Evolutionary conservation across 2,888 invertebrate genomes (phyloP).

Genomic region (Cheilosia urbana): DNA sequence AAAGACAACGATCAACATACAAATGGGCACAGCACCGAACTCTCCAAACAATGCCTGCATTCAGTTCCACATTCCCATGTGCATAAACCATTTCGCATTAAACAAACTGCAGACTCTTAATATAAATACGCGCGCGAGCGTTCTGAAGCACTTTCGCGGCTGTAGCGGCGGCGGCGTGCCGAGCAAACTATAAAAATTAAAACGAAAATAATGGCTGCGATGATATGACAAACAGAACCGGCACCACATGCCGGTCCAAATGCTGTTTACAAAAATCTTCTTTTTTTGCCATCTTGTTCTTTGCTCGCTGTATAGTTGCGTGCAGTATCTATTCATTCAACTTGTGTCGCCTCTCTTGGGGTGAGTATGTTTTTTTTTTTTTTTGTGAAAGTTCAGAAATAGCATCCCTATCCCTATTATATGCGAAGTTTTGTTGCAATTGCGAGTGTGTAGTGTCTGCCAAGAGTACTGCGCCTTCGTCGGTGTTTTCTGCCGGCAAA

Average conservation of each 20-base stretch:
- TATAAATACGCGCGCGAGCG: slow-evolving; percentile 64
- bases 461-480: slow-evolving; percentile 48
- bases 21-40: slow-evolving; percentile 7
- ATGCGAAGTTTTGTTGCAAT: background rate
- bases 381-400: slow-evolving; percentile 11
- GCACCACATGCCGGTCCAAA: slow-evolving; percentile 54
- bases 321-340: background rate
- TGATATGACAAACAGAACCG: slow-evolving; percentile 66
- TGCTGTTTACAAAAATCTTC: slow-evolving; percentile 49
- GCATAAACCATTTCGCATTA: slow-evolving; percentile 67
- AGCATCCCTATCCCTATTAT: slow-evolving; percentile 34
- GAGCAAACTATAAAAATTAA: slow-evolving; percentile 55
- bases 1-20: slow-evolving; percentile 67
- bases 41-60: slow-evolving; percentile 67
- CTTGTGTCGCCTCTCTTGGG: background rate
- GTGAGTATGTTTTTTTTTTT: background rate
- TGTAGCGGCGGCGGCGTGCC: background rate
- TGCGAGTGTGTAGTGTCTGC: slow-evolving; percentile 33
- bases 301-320: background rate
- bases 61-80: slow-evolving; percentile 63
- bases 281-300: background rate
- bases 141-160: slow-evolving; percentile 25
- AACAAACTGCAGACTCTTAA: slow-evolving; percentile 63
- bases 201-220: slow-evolving; percentile 70
- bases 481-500: slow-evolving; percentile 1